Conservation (phyloP, 1,140 invertebrate genomes). For the Pseudobourletiella spinata region DNA sequence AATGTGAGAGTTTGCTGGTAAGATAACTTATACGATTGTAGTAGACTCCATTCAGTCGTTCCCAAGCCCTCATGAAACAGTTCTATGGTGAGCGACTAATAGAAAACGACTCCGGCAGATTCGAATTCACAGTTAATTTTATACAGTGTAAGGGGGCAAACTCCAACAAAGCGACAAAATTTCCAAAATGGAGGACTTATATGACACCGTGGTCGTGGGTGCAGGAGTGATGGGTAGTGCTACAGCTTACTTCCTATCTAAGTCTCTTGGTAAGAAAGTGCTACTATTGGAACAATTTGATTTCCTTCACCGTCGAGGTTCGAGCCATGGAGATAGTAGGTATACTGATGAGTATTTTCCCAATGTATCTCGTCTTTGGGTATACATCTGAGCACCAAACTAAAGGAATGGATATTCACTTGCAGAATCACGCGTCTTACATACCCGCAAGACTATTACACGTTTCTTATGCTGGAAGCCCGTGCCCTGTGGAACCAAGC, state of each 20-base stretch:
- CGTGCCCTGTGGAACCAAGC: constrained; percentile 27
- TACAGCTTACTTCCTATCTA: constrained; percentile 26
- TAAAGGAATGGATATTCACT: not conserved
- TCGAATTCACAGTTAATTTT: too few species aligned
- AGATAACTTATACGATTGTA: too few species aligned
- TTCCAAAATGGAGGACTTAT: constrained; percentile 1
- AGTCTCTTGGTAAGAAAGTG: constrained; percentile 19
- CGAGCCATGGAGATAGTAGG: constrained; percentile 32
- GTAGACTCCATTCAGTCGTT: too few species aligned
- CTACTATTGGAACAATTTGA: constrained; percentile 33
- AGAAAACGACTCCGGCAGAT: too few species aligned
- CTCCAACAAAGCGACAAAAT: too few species aligned
- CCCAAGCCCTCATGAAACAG: too few species aligned
- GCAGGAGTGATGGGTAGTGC: constrained; percentile 28
- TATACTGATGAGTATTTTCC: too few species aligned
- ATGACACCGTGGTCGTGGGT: constrained; percentile 22
- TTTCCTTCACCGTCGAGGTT: constrained; percentile 25
- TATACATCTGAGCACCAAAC: too few species aligned
- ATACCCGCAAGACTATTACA: constrained; percentile 28
- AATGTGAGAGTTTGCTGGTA: too few species aligned
- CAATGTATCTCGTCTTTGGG: too few species aligned
- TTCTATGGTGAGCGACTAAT: too few species aligned
- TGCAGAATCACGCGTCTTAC: constrained; percentile 30
- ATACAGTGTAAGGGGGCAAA: too few species aligned
- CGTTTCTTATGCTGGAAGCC: constrained; percentile 19